Evolutionary conservation across 2,113 vertebrate genomes (phyloP), one percentile per base, ranked within the genome.

Genomic region (Limnothrissa miodon): DNA sequence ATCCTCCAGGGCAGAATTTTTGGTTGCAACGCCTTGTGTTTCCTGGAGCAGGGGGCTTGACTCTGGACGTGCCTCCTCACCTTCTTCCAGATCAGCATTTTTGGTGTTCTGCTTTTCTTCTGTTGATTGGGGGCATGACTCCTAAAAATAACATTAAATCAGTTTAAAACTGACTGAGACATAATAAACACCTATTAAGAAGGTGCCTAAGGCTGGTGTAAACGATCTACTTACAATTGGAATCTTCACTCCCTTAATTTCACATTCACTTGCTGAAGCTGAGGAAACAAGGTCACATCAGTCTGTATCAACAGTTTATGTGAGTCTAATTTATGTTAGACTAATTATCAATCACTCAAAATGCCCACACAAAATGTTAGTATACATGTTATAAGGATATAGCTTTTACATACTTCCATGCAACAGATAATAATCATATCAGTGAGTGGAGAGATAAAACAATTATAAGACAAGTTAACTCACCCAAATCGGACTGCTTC

Each of bases 41-140:
- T 94, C 93, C 87, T 95, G 93, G 81, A 95, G 91, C 48, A 95
- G 90, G 1, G 94, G 93, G 6, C 92, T 89, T 0, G 87, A 93
- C 90, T 95, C 93, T 0, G 91, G 89, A 0, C 92, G 91, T 2
- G 88, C 33, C 85, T 93, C 93, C 84, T 92, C 93, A 0, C 91
- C 89, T 81, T 92, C 93, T 87, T 94, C 94, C 83, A 93, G 84
- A 5, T 90, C 92, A 0, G 92, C 92, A 29, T 94, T 94, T 81
- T 90, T 92, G 78, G 82, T 84, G 45, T 94, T 94, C 88, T 94
- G 92, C 8, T 88, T 81, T 89, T 94, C 94, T 87, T 94, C 94
- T 0, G 92, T 84, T 0, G 87, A 84, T 36, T 59, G 93, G 87
- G 79, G 88, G 79, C 8, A 45, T 1, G 78, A 82, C 82, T 91